These are phyloP conservation scores for Peromyscus aztecus DNA, from an alignment of 2,797 vertebrate genomes.

Conservation along the genomic window DNA sequence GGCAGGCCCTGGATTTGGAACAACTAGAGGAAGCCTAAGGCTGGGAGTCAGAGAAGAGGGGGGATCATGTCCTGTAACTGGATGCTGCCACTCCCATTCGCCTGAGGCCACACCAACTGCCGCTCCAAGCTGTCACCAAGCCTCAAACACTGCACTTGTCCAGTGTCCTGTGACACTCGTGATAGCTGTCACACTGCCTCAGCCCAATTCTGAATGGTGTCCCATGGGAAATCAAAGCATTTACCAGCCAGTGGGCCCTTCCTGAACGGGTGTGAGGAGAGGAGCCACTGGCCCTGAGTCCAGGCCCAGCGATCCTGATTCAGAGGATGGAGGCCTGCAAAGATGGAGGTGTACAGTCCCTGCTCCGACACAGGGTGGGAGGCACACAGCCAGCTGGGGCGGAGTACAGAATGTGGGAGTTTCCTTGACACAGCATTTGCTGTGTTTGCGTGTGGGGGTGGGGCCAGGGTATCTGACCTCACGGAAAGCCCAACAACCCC, in stretches of 20 bases:
- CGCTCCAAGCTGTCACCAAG: neutral
- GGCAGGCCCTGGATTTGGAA: neutral
- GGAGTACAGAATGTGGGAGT: neutral
- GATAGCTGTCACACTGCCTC: neutral
- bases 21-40: neutral
- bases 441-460: neutral
- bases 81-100: neutral
- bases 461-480: neutral
- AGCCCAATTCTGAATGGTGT: neutral
- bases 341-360: neutral
- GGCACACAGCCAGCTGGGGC: neutral
- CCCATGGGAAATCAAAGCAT: neutral
- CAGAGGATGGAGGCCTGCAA: neutral
- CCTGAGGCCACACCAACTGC: neutral
- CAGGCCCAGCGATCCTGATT: neutral
- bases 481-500: neutral
- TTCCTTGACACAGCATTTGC: neutral
- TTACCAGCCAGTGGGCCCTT: neutral
- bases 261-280: neutral
- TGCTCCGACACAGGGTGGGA: neutral
- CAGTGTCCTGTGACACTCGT: neutral
- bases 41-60: neutral
- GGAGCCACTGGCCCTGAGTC: no score
- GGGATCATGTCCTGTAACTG: neutral
- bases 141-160: neutral